Conservation (phyloP, 2,797 vertebrate species). For the Bufotes viridis region DNA sequence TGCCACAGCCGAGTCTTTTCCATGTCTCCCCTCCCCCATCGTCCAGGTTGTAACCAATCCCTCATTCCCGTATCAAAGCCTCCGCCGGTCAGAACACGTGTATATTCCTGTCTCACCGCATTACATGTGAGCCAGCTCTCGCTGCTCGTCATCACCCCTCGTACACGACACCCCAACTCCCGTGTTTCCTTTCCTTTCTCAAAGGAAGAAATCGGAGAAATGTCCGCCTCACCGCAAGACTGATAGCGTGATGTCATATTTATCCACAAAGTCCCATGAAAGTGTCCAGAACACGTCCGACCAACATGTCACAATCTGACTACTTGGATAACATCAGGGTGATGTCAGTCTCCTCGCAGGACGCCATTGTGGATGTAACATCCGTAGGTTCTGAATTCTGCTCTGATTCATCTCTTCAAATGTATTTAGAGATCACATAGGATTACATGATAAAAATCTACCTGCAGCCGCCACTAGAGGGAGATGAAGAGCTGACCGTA, state of each 20-base stretch:
- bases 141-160: neutral
- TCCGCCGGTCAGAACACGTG: conserved; percentile 70
- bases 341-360: no score
- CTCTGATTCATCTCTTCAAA: no score
- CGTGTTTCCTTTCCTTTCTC: neutral
- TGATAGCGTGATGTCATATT: neutral
- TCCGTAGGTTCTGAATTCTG: no score
- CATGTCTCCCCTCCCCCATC: conserved; percentile 70
- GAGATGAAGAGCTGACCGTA: no score
- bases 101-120: conserved; percentile 63
- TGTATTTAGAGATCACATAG: no score
- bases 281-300: neutral
- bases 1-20: conserved; percentile 70
- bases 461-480: no score
- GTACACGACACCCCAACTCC: neutral
- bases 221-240: neutral
- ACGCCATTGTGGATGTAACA: no score
- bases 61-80: conserved; percentile 68
- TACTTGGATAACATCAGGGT: no score
- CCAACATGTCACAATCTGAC: neutral
- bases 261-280: neutral
- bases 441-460: no score
- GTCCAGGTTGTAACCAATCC: conserved; percentile 68
- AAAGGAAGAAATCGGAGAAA: neutral
- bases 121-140: neutral